These are phyloP conservation scores for Microchrysa polita DNA, from an alignment of 2,888 invertebrate species.

Conservation along the genomic window DNA sequence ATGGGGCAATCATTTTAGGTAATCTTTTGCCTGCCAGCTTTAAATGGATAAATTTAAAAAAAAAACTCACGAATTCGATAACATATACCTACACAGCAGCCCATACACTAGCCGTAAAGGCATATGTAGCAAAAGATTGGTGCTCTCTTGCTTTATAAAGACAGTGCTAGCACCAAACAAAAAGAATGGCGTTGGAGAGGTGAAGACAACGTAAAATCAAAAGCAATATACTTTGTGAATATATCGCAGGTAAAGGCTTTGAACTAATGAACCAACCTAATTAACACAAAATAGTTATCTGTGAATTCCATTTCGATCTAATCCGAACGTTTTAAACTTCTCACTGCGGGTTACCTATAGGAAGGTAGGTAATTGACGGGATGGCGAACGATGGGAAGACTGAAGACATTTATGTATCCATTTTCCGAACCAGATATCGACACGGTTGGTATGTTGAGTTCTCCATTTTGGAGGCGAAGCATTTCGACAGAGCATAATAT, in stretches of 20 bases:
- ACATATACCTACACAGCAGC: not conserved
- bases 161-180: not conserved
- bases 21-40: constrained; percentile 15
- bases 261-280: constrained; percentile 33
- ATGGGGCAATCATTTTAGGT: constrained; percentile 26
- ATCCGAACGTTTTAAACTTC: constrained; percentile 24
- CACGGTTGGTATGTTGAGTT: too few relatives aligned
- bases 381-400: not conserved
- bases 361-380: too few relatives aligned
- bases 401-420: too few relatives aligned
- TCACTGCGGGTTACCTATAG: too few relatives aligned
- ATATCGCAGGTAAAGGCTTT: constrained; percentile 3
- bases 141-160: not conserved
- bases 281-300: constrained; percentile 42
- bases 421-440: too few relatives aligned
- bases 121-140: not conserved
- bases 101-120: not conserved
- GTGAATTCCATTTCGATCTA: constrained; percentile 41
- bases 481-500: too few relatives aligned
- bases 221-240: too few relatives aligned
- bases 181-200: not conserved
- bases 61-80: constrained; percentile 39
- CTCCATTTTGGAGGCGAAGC: too few relatives aligned
- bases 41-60: not conserved
- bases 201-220: not conserved